These are phyloP conservation scores for Aromia moschata DNA, from an alignment of 2,888 invertebrate genomes.

Conservation along the genomic window DNA sequence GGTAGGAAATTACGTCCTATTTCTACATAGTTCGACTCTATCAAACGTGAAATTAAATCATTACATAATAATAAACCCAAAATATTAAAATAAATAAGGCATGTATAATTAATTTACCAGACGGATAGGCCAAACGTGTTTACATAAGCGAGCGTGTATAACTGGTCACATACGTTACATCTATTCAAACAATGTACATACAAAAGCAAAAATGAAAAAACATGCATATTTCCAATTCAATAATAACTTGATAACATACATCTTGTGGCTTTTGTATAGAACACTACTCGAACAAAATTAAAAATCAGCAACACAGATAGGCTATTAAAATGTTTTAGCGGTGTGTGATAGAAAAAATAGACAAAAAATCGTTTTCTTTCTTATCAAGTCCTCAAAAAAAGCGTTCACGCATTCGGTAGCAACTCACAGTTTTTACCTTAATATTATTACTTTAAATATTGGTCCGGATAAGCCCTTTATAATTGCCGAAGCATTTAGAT, in stretches of 20 bases:
- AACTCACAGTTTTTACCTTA: slow-evolving; percentile 70
- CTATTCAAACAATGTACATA: slow-evolving; percentile 3
- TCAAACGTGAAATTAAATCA: slow-evolving; percentile 10
- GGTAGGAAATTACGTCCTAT: slow-evolving; percentile 5
- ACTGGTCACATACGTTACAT: slow-evolving; percentile 31
- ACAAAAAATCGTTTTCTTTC: not conserved
- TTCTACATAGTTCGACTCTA: slow-evolving; percentile 14
- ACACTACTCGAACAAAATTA: not conserved
- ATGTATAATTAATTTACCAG: slow-evolving; percentile 22
- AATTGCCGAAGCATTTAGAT: slow-evolving; percentile 94
- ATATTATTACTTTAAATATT: slow-evolving; percentile 83
- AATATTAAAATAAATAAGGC: slow-evolving; percentile 17
- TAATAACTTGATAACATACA: not conserved
- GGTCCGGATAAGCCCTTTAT: slow-evolving; percentile 90
- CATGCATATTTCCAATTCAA: not conserved
- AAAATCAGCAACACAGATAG: not conserved
- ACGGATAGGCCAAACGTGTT: slow-evolving; percentile 21
- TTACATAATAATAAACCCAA: slow-evolving; percentile 23
- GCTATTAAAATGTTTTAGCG: not conserved
- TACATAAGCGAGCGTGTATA: slow-evolving; percentile 26
- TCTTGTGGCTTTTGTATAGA: not conserved
- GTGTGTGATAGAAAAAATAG: not conserved
- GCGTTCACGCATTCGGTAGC: not conserved
- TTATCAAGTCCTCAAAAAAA: too few species aligned
- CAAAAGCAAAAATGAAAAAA: slow-evolving; percentile 1